Base-by-base conservation (phyloP, 2,113 vertebrate species). In the Lichenostomus cassidix region DNA sequence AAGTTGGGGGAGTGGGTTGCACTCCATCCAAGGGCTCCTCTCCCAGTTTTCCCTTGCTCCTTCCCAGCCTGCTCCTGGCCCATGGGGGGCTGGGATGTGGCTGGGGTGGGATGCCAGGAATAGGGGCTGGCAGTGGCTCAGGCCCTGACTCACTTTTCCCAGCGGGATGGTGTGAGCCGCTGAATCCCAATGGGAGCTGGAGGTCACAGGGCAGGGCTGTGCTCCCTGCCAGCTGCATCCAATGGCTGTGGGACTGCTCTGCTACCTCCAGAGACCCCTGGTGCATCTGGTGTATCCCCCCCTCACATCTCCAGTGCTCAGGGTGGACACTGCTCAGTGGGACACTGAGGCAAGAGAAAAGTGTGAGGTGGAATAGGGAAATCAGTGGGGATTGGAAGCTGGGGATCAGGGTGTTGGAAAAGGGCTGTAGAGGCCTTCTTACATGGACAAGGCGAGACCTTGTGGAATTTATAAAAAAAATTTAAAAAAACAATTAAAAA, bases 151-250 rank as follows among this genome's bases (percentile, higher is more conserved):
- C 79, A 12, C 24, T 73, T 82, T 22, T 70, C 84, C 92, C 81
- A 37, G 55, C 0, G 0, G 39, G 15, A 13, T 37, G 71, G 19
- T 47, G 81, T 22, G 68, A 76, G 35, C 73, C 0, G 1, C 31
- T 1, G 3, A 1, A 3, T 37, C 41, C 73, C 55, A 31, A 1
- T 0, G 11, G 53, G 41, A 49, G 23, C 20, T 7, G 15, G 25
- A n/a, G 64, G 63, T 46, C 64, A 24, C 0, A 2, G 78, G 27
- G 65, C 33, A 23, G 74, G 33, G 2, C 78, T 16, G 10, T 18
- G 70, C 33, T 24, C 47, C 14, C 79, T 84, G 74, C 41, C 58
- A 37, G 62, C 53, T 4, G 24, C 24, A 19, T 11, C 4, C 44
- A n/a, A 17, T 1, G 2, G 59, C 15, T 4, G 3, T 2, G 68